phyloP scores from a whole-genome alignment of 92 coral and sea anemone genomes.

The Heteractis magnifica region DNA sequence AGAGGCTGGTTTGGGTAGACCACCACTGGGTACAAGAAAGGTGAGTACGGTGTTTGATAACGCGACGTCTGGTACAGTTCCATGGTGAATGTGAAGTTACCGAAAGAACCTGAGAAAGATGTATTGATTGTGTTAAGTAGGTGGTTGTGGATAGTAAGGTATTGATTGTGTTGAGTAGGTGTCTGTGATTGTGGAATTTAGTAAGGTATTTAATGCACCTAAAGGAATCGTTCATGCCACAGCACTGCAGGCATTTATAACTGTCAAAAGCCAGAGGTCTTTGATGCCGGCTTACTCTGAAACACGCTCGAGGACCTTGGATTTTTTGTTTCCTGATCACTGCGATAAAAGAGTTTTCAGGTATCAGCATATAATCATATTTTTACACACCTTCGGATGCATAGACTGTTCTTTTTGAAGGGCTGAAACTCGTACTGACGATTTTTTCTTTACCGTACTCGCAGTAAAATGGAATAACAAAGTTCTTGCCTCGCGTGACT shows the following conservation, averaged over 20 bases:
- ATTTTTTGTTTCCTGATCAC: no score
- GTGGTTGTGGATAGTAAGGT: no score
- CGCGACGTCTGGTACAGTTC: background rate
- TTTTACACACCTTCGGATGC: constrained; percentile 10
- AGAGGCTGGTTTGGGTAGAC: constrained; percentile 21
- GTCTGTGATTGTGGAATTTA: no score
- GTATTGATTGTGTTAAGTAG: background rate
- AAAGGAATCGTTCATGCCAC: no score
- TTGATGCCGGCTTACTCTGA: no score
- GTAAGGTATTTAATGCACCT: no score
- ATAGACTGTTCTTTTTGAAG: background rate
- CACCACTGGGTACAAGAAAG: constrained; percentile 1
- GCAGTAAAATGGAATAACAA: constrained; percentile 1
- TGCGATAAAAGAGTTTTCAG: no score
- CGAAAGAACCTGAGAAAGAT: constrained; percentile 1
- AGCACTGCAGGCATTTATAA: no score
- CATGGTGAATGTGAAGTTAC: constrained; percentile 20
- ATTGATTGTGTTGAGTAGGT: no score
- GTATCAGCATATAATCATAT: background rate
- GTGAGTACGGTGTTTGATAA: background rate
- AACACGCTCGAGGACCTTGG: no score
- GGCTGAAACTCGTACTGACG: constrained; percentile 13
- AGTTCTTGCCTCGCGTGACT: background rate
- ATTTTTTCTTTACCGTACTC: background rate
- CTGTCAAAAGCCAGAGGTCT: no score